These are phyloP conservation scores for Drosophila ficusphila DNA, from an alignment of 1,140 invertebrate genomes.

Conservation along the genomic window DNA sequence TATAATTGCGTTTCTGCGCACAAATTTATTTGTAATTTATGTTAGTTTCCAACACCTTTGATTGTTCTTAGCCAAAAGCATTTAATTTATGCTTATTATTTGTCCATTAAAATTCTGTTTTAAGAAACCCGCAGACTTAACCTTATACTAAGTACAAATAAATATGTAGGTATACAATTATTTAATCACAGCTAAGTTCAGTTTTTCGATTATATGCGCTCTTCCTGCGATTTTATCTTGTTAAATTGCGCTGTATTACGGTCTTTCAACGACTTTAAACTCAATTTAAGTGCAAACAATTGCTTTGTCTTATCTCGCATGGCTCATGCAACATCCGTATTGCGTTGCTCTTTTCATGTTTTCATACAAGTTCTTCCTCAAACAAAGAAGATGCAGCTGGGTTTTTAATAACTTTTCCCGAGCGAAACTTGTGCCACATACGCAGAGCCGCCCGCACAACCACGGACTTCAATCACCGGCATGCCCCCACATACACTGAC, in stretches of 20 bases:
- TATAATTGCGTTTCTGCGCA: neutral
- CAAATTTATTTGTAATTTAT: neutral
- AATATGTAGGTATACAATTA: too few species aligned
- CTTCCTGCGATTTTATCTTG: slow-evolving; percentile 1
- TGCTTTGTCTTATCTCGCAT: slow-evolving; percentile 33
- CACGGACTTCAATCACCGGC: slow-evolving; percentile 2
- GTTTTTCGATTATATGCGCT: slow-evolving; percentile 8
- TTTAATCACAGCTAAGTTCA: neutral
- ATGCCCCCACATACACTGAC: slow-evolving; percentile 11
- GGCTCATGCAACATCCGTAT: slow-evolving; percentile 30
- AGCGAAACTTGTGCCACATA: slow-evolving; percentile 11
- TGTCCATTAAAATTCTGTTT: too few species aligned
- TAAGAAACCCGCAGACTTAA: too few species aligned
- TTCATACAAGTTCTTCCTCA: slow-evolving; percentile 13
- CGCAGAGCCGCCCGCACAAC: neutral
- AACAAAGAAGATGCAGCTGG: slow-evolving; percentile 25
- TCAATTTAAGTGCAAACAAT: slow-evolving; percentile 37
- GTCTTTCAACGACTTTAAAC: slow-evolving; percentile 21
- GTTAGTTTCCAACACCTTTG: too few species aligned
- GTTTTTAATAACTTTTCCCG: slow-evolving; percentile 35
- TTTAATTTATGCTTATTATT: too few species aligned
- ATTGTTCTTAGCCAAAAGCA: too few species aligned
- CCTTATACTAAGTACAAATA: too few species aligned
- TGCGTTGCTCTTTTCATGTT: slow-evolving; percentile 11
- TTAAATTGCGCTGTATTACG: slow-evolving; percentile 20